phyloP scores from a whole-genome alignment of 2,113 vertebrate genomes.

The Xiphophorus couchianus region DNA sequence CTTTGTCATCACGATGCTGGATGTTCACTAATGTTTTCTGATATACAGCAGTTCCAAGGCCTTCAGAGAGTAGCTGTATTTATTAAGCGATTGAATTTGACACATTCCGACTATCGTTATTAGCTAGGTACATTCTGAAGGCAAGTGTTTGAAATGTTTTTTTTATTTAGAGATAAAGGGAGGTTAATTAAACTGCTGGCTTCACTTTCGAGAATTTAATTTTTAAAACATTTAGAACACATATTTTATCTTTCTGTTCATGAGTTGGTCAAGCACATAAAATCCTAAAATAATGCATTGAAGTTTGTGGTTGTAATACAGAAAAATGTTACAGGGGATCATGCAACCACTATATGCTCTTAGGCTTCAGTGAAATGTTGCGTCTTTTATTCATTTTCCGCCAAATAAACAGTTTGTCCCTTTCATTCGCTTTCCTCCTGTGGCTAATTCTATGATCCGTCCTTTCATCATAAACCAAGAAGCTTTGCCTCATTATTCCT shows the following conservation, averaged over 20 bases:
- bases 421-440: constrained; percentile 18
- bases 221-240: background rate
- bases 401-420: constrained; percentile 1
- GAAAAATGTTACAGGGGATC: too few species aligned
- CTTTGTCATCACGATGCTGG: background rate
- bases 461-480: constrained; percentile 12
- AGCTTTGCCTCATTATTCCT: constrained; percentile 22
- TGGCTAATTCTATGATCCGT: constrained; percentile 24
- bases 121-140: background rate
- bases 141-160: background rate
- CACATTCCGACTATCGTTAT: background rate
- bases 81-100: background rate
- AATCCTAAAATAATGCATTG: too few species aligned
- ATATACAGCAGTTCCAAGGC: background rate
- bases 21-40: background rate
- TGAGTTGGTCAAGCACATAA: background rate
- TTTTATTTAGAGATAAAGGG: background rate
- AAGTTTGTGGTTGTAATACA: too few species aligned
- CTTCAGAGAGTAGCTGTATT: background rate
- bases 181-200: background rate
- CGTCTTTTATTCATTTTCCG: constrained; percentile 10
- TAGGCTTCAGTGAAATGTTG: background rate
- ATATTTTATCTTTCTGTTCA: background rate
- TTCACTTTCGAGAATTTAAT: background rate
- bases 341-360: background rate